Conservation (phyloP, 2,113 vertebrate genomes). For the Amphilophus citrinellus region DNA sequence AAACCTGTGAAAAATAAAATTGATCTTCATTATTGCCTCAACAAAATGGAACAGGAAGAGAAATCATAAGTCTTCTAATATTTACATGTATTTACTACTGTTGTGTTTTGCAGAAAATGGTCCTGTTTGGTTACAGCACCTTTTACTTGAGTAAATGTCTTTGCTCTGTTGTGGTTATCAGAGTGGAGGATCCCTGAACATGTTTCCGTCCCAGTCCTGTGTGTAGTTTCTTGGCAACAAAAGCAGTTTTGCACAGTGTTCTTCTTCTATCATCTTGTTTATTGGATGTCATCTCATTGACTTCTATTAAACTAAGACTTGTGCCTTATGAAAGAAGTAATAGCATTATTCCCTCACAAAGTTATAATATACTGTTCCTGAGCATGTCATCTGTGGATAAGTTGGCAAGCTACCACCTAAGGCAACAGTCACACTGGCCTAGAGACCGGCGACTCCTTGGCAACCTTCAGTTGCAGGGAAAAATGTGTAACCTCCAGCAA, state of each 20-base stretch:
- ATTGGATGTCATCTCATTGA: neutral
- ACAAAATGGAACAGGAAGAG: neutral
- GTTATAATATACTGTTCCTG: neutral
- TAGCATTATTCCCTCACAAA: neutral
- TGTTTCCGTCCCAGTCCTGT: neutral
- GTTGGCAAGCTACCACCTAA: neutral
- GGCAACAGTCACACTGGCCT: neutral
- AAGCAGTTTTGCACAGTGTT: neutral
- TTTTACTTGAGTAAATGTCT: slow-evolving; percentile 9
- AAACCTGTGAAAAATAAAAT: slow-evolving; percentile 2
- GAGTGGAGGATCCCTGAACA: neutral
- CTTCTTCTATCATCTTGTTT: neutral
- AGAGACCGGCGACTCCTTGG: neutral
- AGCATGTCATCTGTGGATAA: neutral
- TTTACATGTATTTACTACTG: slow-evolving; percentile 1
- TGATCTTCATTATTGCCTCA: slow-evolving; percentile 6
- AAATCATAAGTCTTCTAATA: neutral
- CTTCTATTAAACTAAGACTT: neutral
- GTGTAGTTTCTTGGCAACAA: neutral
- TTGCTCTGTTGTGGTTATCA: neutral
- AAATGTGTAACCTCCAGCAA: neutral
- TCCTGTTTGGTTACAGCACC: neutral
- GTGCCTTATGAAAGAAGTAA: neutral
- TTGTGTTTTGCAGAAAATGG: neutral
- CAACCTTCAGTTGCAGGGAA: neutral